phyloP scores from a whole-genome alignment of 2,888 invertebrate species.

The Nymphalis polychloros region DNA sequence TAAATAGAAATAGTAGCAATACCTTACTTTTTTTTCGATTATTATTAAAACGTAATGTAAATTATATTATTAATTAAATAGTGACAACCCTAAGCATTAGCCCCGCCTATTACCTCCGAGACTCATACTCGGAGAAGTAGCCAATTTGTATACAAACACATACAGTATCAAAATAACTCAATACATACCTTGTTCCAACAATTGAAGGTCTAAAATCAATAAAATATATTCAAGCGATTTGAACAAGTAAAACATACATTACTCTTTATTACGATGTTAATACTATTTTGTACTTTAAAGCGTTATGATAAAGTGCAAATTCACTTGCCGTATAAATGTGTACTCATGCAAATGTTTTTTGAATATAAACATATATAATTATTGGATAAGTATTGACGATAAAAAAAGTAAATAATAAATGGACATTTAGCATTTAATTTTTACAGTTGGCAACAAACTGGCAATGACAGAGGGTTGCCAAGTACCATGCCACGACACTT shows the following conservation, averaged over 20 bases:
- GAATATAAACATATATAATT: conserved; percentile 2
- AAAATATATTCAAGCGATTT: conserved; percentile 15
- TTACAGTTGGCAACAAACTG: neutral
- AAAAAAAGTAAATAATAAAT: neutral
- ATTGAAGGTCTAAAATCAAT: conserved; percentile 3
- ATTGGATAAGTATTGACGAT: neutral
- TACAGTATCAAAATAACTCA: conserved; percentile 36
- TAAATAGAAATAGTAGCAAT: too few species aligned
- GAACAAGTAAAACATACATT: conserved; percentile 27
- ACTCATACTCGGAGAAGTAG: conserved; percentile 68
- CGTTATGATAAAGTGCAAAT: neutral
- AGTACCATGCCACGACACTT: too few species aligned
- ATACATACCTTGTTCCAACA: conserved; percentile 10
- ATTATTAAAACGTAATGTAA: too few species aligned
- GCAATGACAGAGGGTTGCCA: too few species aligned
- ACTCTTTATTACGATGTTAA: neutral
- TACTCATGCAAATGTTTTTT: conserved; percentile 15
- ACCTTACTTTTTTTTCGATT: too few species aligned
- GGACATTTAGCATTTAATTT: neutral
- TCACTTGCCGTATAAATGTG: neutral
- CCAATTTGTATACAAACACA: conserved; percentile 67
- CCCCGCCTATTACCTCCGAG: conserved; percentile 68
- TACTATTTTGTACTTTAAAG: neutral
- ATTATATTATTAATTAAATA: neutral
- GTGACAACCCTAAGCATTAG: conserved; percentile 54